Evolutionary conservation across 2,888 invertebrate genomes (phyloP), one percentile per base, ranked within the genome.

Genomic region (Oxystoma pomonae): DNA sequence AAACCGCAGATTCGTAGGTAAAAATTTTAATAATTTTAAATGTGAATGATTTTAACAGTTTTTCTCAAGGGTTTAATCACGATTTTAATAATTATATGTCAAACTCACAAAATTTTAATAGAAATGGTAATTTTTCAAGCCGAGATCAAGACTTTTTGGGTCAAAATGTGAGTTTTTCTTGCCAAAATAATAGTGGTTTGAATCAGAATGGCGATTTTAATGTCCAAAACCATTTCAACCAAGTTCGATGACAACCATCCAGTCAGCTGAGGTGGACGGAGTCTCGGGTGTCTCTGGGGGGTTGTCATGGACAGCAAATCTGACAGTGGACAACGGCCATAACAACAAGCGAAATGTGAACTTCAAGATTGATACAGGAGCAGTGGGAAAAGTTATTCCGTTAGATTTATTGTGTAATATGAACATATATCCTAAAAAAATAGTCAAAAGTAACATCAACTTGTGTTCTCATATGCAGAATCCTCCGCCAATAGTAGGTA

Each of bases 361-460:
- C 16, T 53, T 53, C 18, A 53, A 53, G n/a, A 18, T 53, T 56
- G 56, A 56, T 19, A 53, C 53, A 53, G 53, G 53, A 53, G 53
- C 53, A 7, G 53, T 35, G 35, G 3, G 35, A 7, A 35, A 35
- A 7, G 35, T 35, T 7, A 7, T 35, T 7, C 35, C 35, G 12
- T 35, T 35, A 35, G 12, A 35, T 35, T 35, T 35, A 12, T 35
- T 35, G 35, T 35, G 3, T 35, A 35, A 35, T 7, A 35, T 35
- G 3, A 35, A 35, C 12, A 12, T 35, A 35, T 7, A 35, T 35
- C 35, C 35, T 35, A 12, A 35, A 35, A 35, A 35, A 35, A 35
- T 35, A 7, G 35, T 35, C 12, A 3, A 35, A 35, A 35, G 5
- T 35, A 35, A 12, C 12, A 35, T 35, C 35, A 35, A 35, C 35